These are phyloP conservation scores for Drosophila subquinaria DNA, from an alignment of 2,888 invertebrate genomes.

Conservation along the genomic window DNA sequence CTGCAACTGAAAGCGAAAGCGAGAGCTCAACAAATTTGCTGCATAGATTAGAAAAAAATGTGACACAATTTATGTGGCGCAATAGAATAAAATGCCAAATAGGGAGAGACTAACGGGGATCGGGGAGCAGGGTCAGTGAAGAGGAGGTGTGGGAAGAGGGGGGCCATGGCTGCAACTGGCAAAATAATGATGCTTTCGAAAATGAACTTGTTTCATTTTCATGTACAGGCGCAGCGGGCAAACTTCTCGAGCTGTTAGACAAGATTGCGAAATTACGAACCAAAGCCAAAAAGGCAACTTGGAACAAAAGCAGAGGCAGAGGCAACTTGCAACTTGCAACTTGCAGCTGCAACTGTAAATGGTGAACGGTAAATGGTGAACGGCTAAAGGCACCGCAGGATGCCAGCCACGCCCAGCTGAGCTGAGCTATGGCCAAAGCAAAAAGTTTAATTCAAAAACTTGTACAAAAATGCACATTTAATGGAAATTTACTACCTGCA, in stretches of 20 bases:
- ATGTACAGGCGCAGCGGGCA: slow-evolving; percentile 24
- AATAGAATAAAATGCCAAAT: background rate
- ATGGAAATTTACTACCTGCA: slow-evolving; percentile 83
- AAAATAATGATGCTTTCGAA: slow-evolving; percentile 67
- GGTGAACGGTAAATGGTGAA: slow-evolving; percentile 35
- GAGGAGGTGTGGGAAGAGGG: background rate
- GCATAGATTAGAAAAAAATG: slow-evolving; percentile 59
- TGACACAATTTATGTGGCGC: slow-evolving; percentile 46
- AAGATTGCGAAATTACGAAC: slow-evolving; percentile 79
- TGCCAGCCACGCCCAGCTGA: slow-evolving; percentile 30
- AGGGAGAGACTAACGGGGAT: background rate
- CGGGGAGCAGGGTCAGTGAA: too few species aligned
- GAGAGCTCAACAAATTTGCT: slow-evolving; percentile 76
- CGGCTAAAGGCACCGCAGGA: slow-evolving; percentile 41
- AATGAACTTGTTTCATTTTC: slow-evolving; percentile 71
- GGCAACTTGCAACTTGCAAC: slow-evolving; percentile 18
- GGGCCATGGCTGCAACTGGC: slow-evolving; percentile 32
- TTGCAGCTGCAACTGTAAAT: background rate
- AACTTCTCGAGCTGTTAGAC: slow-evolving; percentile 67
- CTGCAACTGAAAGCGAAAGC: slow-evolving; percentile 75
- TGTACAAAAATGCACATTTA: slow-evolving; percentile 83
- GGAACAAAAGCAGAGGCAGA: slow-evolving; percentile 5
- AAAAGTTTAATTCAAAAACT: slow-evolving; percentile 84
- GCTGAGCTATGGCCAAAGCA: slow-evolving; percentile 67
- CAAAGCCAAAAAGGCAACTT: slow-evolving; percentile 49